These are phyloP conservation scores for Sanderia malayensis DNA, from an alignment of 30 jellyfish, hydroid and myxozoan genomes.

Conservation along the genomic window DNA sequence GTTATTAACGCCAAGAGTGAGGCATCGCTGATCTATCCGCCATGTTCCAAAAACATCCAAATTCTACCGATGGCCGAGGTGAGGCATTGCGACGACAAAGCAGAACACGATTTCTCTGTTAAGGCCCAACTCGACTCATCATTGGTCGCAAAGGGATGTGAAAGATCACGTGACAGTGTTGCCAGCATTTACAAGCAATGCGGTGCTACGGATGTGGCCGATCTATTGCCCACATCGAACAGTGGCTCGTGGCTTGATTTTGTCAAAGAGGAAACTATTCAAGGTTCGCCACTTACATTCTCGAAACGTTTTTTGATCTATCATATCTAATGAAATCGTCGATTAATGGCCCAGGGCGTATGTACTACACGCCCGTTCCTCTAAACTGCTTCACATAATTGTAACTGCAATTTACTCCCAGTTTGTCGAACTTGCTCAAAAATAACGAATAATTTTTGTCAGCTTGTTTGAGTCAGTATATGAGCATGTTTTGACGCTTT, in stretches of 20 bases:
- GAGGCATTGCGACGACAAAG: conserved; percentile 37
- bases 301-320: too few species aligned
- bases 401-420: too few species aligned
- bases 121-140: conserved; percentile 61
- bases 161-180: conserved; percentile 42
- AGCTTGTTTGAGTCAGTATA: too few species aligned
- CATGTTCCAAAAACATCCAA: conserved; percentile 49
- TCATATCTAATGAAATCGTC: too few species aligned
- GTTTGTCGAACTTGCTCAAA: too few species aligned
- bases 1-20: too few species aligned
- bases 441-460: too few species aligned
- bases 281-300: conserved; percentile 41
- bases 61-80: conserved; percentile 29
- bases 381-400: too few species aligned
- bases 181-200: conserved; percentile 44
- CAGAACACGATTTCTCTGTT: conserved; percentile 45
- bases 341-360: too few species aligned
- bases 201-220: conserved; percentile 44
- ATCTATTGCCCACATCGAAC: conserved; percentile 50
- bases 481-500: too few species aligned
- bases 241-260: conserved; percentile 53
- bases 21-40: conserved; percentile 25
- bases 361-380: too few species aligned
- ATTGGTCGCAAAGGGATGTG: conserved; percentile 67
- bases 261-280: conserved; percentile 47